Conservation (phyloP, 2,888 invertebrate genomes). For the Eupeodes luniger region DNA sequence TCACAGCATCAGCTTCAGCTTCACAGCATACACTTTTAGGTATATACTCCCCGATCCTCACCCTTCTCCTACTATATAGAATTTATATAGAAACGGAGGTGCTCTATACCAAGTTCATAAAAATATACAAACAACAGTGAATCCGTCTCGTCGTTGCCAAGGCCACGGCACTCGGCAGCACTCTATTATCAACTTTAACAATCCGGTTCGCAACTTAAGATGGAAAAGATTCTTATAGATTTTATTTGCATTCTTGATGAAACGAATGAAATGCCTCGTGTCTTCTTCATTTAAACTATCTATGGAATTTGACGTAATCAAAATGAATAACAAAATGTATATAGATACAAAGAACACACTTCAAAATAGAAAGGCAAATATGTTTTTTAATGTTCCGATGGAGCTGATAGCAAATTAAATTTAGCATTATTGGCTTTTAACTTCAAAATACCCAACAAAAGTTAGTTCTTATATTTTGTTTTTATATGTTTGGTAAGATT, state of each 20-base stretch:
- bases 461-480: no score
- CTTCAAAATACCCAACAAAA: no score
- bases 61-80: background rate
- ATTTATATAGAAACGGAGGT: conserved; percentile 2
- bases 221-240: conserved; percentile 45
- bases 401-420: no score
- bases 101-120: conserved; percentile 16
- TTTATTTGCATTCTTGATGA: conserved; percentile 67
- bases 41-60: background rate
- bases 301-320: conserved; percentile 13
- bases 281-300: background rate
- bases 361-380: background rate
- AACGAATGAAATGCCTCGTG: conserved; percentile 39
- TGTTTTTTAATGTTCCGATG: background rate
- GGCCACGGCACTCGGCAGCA: conserved; percentile 40
- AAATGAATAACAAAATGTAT: background rate
- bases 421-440: no score
- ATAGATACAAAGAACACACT: background rate
- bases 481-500: no score
- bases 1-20: background rate
- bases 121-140: conserved; percentile 36
- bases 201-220: conserved; percentile 55
- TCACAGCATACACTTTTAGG: conserved; percentile 5
- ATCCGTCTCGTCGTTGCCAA: conserved; percentile 53
- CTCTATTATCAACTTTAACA: conserved; percentile 21